Conservation (phyloP, 2,113 vertebrate genomes). For the Ciconia boyciana region DNA sequence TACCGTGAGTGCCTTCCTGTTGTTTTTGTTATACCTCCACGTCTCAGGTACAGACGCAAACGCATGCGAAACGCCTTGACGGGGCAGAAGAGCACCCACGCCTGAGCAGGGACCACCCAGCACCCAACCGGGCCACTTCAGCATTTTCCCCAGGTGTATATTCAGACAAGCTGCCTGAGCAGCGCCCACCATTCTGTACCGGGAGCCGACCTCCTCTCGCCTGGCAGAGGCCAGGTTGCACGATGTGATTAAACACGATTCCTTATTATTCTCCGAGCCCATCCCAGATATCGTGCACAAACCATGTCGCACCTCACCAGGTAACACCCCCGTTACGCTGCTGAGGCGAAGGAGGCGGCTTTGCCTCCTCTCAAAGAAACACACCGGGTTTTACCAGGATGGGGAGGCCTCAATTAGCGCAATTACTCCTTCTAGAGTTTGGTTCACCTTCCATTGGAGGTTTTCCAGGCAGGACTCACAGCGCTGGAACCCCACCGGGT, state of each 20-base stretch:
- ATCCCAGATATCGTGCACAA: rapidly evolving
- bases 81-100: rapidly evolving
- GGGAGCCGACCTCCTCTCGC: rapidly evolving
- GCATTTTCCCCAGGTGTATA: rapidly evolving
- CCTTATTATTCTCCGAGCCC: no score
- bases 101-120: rapidly evolving
- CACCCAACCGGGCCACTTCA: background rate
- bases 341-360: background rate
- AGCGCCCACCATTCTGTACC: rapidly evolving
- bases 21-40: rapidly evolving
- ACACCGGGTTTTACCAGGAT: rapidly evolving
- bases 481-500: background rate
- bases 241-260: rapidly evolving
- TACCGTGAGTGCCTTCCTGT: rapidly evolving
- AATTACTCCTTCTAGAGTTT: rapidly evolving
- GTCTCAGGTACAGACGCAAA: background rate
- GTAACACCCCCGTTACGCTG: rapidly evolving
- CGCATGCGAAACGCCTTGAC: rapidly evolving
- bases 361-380: background rate
- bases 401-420: background rate
- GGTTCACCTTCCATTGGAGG: background rate
- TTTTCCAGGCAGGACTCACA: background rate
- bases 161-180: no score
- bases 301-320: rapidly evolving
- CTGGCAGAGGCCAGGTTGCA: no score